Conservation (phyloP, 2,888 invertebrate species). For the Ormyrus rosae region DNA sequence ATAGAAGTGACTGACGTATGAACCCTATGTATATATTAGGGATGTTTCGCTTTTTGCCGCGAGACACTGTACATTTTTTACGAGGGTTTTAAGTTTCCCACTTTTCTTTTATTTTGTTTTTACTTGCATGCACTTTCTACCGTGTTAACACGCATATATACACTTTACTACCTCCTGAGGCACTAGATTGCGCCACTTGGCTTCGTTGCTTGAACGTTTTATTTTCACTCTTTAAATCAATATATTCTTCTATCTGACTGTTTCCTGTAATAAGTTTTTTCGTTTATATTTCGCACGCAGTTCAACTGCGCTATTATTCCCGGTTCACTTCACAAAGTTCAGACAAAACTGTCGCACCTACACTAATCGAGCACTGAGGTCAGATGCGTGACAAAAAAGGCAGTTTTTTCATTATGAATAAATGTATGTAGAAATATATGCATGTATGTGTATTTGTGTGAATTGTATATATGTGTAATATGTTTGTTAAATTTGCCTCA, state of each 20-base stretch:
- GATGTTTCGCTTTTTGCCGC: constrained; percentile 42
- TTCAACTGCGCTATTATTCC: constrained; percentile 53
- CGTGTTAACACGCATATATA: constrained; percentile 54
- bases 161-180: constrained; percentile 61
- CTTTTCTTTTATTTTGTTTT: constrained; percentile 58
- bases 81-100: constrained; percentile 35
- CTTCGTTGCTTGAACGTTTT: constrained; percentile 58
- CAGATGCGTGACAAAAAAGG: constrained; percentile 56
- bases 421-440: constrained; percentile 49
- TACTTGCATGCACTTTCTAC: constrained; percentile 57
- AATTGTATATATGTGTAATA: constrained; percentile 25
- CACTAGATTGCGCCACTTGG: constrained; percentile 61
- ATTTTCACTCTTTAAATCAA: constrained; percentile 54
- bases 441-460: constrained; percentile 32
- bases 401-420: constrained; percentile 55
- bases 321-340: constrained; percentile 48
- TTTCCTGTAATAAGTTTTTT: constrained; percentile 28
- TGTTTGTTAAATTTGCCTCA: constrained; percentile 66
- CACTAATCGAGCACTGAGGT: constrained; percentile 57
- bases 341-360: constrained; percentile 53
- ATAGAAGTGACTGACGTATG: constrained; percentile 54
- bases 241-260: constrained; percentile 43
- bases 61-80: constrained; percentile 53
- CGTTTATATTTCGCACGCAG: constrained; percentile 50
- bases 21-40: constrained; percentile 46